Evolutionary conservation across 1,140 invertebrate species (phyloP), one percentile per base, ranked within the genome.

Genomic region (Reticulitermes speratus): DNA sequence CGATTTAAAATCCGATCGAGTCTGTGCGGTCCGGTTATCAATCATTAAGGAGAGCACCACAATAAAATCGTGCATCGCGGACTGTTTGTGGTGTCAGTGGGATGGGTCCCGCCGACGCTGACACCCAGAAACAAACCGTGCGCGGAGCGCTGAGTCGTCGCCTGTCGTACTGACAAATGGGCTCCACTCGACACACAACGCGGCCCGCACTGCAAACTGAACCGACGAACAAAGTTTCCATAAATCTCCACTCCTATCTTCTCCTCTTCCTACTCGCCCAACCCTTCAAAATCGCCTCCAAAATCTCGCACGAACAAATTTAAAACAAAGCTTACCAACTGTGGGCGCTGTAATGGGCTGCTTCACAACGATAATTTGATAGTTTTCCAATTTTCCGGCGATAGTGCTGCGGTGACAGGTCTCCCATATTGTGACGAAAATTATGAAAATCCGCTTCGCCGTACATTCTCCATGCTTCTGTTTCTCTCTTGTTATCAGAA

Each of bases 341-440:
- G 65, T n/a, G 65, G 25, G 65, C n/a, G n/a, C 65, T 3, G 25
- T 30, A 30, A 30, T 14, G 65, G 25, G 25, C 65, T 75, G 3
- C 65, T 30, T 75, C 65, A 30, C 65, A 75, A 75, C 65, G 65
- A 75, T 65, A 65, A 65, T 65, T 65, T 65, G 59, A 65, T 75
- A 75, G 65, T 75, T 75, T 75, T 75, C 65, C 65, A 75, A 75
- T 75, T 75, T 75, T 30, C 25, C n/a, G 65, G 65, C 25, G 65
- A 75, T 75, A 75, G 65, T 75, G 65, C 7, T 12, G 8, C n/a
- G 3, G 65, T 75, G 65, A 75, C 65, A 75, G 65, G 25, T 30
- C 65, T 75, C n/a, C 52, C 65, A 75, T 75, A 75, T 25, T 30
- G 65, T 25, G 65, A 25, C 65, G 65, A 75, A 25, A 75, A 75